Percentiles rank a stretch among this genome's conserved stretches.
Evolutionary conservation across 2,888 invertebrate species (phyloP).

Genomic region (Lingula anatina): DNA sequence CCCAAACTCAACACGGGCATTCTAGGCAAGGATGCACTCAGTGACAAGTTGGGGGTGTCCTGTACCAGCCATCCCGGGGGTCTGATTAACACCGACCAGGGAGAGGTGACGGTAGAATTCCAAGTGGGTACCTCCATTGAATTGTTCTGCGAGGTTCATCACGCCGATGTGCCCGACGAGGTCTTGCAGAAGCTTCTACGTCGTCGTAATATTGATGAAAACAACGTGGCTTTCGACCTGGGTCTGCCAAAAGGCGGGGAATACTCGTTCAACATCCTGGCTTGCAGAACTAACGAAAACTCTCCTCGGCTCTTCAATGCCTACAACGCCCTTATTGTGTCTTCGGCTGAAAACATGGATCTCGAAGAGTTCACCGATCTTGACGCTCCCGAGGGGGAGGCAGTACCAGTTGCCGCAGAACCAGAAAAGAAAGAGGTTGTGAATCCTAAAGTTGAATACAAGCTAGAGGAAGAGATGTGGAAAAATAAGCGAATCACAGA

Average conservation of each 20-base stretch:
- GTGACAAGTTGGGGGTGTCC: constrained; percentile 27
- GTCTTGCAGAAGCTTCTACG: constrained; percentile 19
- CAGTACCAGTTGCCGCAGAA: constrained; percentile 29
- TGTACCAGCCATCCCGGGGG: constrained; percentile 28
- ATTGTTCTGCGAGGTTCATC: constrained; percentile 36
- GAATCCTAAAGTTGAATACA: no score
- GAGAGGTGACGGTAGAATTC: constrained; percentile 26
- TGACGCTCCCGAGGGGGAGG: constrained; percentile 37
- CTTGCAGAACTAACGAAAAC: constrained; percentile 24
- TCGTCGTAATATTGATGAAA: no score
- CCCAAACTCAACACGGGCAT: constrained; percentile 35
- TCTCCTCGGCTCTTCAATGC: constrained; percentile 28
- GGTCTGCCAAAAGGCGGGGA: constrained; percentile 30
- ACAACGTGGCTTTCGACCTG: constrained; percentile 24
- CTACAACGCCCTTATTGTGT: constrained; percentile 35
- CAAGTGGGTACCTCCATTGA: constrained; percentile 27
- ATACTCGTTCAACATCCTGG: constrained; percentile 43
- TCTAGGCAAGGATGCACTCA: constrained; percentile 20
- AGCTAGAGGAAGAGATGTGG: no score
- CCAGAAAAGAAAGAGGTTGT: no score
- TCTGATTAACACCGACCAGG: constrained; percentile 24
- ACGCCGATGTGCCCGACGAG: constrained; percentile 27
- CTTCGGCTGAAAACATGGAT: constrained; percentile 27
- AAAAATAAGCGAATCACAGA: no score
- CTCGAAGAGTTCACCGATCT: constrained; percentile 23